Conservation (phyloP, 2,888 invertebrate genomes). For the Hemaris fuciformis region DNA sequence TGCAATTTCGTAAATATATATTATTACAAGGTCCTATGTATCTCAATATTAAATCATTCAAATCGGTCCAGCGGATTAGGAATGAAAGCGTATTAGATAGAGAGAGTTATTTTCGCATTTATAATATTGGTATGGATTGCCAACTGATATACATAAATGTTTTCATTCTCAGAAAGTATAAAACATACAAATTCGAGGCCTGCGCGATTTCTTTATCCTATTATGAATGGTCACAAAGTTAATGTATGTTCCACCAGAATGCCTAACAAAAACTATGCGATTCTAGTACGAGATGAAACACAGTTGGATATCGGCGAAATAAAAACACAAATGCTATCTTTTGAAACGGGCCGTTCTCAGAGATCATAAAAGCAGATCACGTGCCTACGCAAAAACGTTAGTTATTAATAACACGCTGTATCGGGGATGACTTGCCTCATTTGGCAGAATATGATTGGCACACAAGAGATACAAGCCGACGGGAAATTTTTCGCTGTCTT, state of each 20-base stretch:
- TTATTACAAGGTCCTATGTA: too few species aligned
- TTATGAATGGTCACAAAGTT: neutral
- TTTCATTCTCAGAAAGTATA: too few species aligned
- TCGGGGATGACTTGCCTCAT: constrained; percentile 1
- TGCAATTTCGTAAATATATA: too few species aligned
- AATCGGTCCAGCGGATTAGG: too few species aligned
- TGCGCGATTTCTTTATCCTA: neutral
- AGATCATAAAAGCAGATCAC: neutral
- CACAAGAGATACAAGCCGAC: neutral
- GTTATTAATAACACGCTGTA: neutral
- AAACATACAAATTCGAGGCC: too few species aligned
- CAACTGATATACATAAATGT: neutral
- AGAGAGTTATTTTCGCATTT: too few species aligned
- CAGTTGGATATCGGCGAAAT: neutral
- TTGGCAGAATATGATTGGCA: neutral
- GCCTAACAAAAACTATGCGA: neutral
- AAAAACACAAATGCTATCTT: neutral
- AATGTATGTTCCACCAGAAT: neutral
- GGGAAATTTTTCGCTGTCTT: neutral
- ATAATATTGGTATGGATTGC: too few species aligned
- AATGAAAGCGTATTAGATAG: too few species aligned
- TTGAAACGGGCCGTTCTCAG: neutral
- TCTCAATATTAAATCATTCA: too few species aligned
- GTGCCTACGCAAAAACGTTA: neutral
- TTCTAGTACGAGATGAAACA: neutral